Conservation (phyloP, 2,888 invertebrate species). For the Lapara coniferarum region DNA sequence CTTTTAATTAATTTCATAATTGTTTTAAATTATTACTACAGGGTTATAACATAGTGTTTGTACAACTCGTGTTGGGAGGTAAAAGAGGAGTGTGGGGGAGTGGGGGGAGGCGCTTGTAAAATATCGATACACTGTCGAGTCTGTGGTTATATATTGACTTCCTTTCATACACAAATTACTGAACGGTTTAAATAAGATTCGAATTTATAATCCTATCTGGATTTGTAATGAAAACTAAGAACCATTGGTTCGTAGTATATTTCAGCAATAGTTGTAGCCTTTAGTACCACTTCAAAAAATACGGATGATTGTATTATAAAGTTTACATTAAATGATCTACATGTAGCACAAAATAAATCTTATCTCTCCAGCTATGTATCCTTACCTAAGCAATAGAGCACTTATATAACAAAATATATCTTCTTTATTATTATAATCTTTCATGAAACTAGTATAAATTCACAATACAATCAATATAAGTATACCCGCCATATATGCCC, state of each 20-base stretch:
- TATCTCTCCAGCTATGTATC: too few relatives aligned
- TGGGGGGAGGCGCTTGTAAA: neutral
- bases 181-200: neutral
- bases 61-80: neutral
- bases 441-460: neutral
- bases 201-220: too few relatives aligned
- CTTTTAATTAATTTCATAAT: slow-evolving; percentile 34
- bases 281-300: too few relatives aligned
- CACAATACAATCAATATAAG: neutral
- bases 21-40: slow-evolving; percentile 46
- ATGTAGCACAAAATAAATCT: too few relatives aligned
- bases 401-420: too few relatives aligned
- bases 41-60: slow-evolving; percentile 50
- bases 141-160: slow-evolving; percentile 33
- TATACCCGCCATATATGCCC: neutral
- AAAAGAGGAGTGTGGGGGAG: neutral
- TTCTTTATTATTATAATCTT: too few relatives aligned
- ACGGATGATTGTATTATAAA: too few relatives aligned
- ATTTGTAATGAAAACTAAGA: too few relatives aligned
- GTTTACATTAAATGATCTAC: too few relatives aligned
- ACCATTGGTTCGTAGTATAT: too few relatives aligned
- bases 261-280: too few relatives aligned
- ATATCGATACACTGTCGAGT: slow-evolving; percentile 29
- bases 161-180: slow-evolving; percentile 11
- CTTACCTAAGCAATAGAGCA: too few relatives aligned